phyloP scores from a whole-genome alignment of 2,797 vertebrate genomes.

The Bradypus variegatus region DNA sequence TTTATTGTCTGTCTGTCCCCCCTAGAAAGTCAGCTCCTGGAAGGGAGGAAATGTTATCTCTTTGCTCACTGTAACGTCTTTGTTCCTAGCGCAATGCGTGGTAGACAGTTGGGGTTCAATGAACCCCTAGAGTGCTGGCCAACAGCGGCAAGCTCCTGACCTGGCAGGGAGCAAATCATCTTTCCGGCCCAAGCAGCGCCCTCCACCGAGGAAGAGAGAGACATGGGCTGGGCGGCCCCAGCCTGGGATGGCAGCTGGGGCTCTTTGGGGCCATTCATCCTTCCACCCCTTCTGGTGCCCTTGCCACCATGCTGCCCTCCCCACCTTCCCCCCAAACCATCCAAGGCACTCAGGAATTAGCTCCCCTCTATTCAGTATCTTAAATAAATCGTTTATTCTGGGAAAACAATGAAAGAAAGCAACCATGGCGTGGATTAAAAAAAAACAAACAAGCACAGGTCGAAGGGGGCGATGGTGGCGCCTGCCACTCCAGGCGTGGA shows the following conservation, averaged over 20 bases:
- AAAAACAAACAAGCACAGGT: slow-evolving; percentile 11
- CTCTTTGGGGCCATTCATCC: too few relatives aligned
- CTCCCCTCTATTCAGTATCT: background rate
- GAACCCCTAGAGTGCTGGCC: too few relatives aligned
- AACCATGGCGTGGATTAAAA: background rate
- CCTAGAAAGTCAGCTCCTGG: background rate
- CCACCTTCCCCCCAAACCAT: background rate
- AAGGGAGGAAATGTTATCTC: background rate
- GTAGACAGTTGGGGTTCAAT: background rate
- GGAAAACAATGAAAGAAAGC: slow-evolving; percentile 42
- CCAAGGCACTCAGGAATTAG: background rate
- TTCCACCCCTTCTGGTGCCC: too few relatives aligned
- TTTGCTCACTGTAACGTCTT: background rate
- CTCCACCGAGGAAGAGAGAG: too few relatives aligned
- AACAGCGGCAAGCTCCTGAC: too few relatives aligned
- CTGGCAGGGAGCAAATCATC: too few relatives aligned
- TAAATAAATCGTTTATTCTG: slow-evolving; percentile 56
- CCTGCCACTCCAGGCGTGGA: background rate
- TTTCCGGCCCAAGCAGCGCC: too few relatives aligned
- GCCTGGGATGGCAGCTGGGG: too few relatives aligned
- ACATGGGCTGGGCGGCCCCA: too few relatives aligned
- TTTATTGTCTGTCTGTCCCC: background rate
- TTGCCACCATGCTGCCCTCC: background rate
- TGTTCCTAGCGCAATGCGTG: background rate
- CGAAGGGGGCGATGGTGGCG: background rate